Evolutionary conservation across 2,113 vertebrate species (phyloP).

Genomic region (Miniopterus natalensis): DNA sequence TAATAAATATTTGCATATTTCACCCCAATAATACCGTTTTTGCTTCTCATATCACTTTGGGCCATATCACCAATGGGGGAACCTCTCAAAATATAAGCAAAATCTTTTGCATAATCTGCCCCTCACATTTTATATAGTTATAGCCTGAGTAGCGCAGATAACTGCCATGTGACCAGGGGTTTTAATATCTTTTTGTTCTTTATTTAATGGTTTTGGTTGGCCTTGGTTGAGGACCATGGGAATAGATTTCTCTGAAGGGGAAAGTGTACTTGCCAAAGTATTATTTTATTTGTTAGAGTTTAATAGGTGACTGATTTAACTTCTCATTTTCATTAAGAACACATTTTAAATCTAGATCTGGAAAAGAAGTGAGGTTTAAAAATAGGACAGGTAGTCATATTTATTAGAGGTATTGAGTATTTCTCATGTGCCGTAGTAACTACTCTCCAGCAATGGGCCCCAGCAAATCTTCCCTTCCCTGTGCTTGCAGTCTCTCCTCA

Average conservation of each 20-base stretch:
- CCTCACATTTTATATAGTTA: not conserved
- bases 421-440: not conserved
- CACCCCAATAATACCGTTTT: not conserved
- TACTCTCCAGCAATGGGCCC: not conserved
- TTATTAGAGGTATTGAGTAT: not conserved
- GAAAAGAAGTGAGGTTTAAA: not conserved
- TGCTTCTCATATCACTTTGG: not conserved
- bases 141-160: not conserved
- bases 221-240: not conserved
- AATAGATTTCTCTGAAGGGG: not conserved
- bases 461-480: not conserved
- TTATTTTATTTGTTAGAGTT: not conserved
- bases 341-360: slow-evolving; percentile 11
- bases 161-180: not conserved
- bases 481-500: not conserved
- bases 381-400: not conserved
- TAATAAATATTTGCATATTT: not conserved
- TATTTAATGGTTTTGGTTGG: slow-evolving; percentile 31
- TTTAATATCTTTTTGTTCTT: not conserved
- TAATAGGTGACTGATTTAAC: not conserved
- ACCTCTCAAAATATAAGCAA: not conserved
- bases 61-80: not conserved
- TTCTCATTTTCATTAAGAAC: slow-evolving; percentile 38
- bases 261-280: not conserved
- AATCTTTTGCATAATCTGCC: not conserved